These are phyloP conservation scores for Pseudobourletiella spinata DNA, from an alignment of 1,140 invertebrate genomes.

Conservation along the genomic window DNA sequence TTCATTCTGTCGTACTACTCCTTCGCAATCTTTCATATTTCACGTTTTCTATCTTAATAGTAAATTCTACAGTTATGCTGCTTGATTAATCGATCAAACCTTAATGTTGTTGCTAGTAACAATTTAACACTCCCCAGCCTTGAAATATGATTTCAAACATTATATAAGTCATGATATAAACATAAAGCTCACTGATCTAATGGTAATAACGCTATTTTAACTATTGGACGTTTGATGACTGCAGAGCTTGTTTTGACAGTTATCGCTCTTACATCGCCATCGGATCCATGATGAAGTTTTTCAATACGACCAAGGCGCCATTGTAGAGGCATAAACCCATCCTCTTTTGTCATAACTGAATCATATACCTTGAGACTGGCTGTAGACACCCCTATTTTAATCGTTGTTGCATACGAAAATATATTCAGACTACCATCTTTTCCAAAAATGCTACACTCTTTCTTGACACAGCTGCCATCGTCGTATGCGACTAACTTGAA, in stretches of 20 bases:
- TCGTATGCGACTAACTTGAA: background rate
- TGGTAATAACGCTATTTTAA: constrained; percentile 40
- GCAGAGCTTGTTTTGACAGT: constrained; percentile 8
- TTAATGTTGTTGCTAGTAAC: too few relatives aligned
- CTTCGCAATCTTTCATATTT: too few relatives aligned
- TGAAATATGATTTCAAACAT: too few relatives aligned
- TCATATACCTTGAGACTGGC: constrained; percentile 8
- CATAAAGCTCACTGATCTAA: too few relatives aligned
- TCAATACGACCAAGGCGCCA: constrained; percentile 39
- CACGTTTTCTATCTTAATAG: too few relatives aligned
- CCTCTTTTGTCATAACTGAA: constrained; percentile 36
- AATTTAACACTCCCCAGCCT: too few relatives aligned
- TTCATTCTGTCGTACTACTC: too few relatives aligned
- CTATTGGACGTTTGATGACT: background rate
- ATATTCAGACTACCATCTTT: constrained; percentile 10
- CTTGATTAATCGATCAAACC: too few relatives aligned
- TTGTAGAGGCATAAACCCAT: constrained; percentile 31
- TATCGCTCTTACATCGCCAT: constrained; percentile 34
- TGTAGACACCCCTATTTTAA: background rate
- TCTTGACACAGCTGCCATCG: constrained; percentile 19
- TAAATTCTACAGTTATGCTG: too few relatives aligned
- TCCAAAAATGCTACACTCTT: constrained; percentile 8
- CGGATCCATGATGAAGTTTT: constrained; percentile 35
- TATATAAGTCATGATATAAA: too few relatives aligned
- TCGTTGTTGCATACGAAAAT: background rate